A percentile compares a stretch with the other conserved stretches of the same genome.
Evolutionary conservation across 2,113 vertebrate species (phyloP).

Genomic region (Nesospiza acunhae): DNA sequence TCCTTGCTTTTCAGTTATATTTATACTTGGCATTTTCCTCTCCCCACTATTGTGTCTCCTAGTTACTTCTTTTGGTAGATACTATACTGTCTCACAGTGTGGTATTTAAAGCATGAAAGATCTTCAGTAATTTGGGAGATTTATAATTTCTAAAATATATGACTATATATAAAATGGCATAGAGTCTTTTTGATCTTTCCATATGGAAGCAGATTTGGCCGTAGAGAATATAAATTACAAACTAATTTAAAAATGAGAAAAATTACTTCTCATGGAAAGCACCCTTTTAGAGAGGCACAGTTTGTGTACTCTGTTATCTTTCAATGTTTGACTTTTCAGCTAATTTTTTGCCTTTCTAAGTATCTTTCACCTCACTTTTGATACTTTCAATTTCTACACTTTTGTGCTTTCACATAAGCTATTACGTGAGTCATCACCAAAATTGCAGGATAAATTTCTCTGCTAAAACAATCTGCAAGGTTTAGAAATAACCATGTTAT

Average conservation of each 20-base stretch:
- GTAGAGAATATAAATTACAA: neutral
- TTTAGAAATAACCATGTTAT: neutral
- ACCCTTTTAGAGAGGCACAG: neutral
- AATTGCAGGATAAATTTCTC: neutral
- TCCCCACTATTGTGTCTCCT: neutral
- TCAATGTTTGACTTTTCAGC: neutral
- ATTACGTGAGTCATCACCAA: neutral
- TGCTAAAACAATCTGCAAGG: neutral
- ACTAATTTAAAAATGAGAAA: neutral
- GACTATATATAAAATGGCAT: neutral
- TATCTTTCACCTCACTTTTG: neutral
- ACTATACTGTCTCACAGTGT: neutral
- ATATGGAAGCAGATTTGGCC: neutral
- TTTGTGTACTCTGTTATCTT: neutral
- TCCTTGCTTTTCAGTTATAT: neutral
- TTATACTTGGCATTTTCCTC: neutral
- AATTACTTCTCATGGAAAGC: neutral
- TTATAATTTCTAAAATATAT: neutral
- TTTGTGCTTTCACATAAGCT: neutral
- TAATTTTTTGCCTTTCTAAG: neutral
- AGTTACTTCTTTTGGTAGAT: neutral
- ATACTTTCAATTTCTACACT: neutral
- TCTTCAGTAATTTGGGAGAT: neutral
- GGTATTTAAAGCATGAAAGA: neutral
- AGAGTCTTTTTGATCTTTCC: neutral